These are phyloP conservation scores for Gasteruption jaculator DNA, from an alignment of 2,888 invertebrate genomes.

Conservation along the genomic window DNA sequence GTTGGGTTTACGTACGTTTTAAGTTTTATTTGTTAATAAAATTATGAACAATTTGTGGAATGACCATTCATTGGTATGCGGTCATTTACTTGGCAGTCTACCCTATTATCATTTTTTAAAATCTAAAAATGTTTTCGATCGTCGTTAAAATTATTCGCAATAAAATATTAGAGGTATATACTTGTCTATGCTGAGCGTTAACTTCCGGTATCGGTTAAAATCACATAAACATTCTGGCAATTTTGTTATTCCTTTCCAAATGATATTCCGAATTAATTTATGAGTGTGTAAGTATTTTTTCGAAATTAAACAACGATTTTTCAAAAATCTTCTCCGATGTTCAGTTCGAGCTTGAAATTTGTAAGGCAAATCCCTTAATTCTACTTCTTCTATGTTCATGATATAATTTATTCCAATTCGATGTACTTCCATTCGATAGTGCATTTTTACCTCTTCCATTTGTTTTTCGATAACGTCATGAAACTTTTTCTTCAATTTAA, in stretches of 20 bases:
- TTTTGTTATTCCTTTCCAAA: constrained; percentile 54
- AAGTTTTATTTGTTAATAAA: too few relatives aligned
- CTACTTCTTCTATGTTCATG: constrained; percentile 55
- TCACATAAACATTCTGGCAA: constrained; percentile 58
- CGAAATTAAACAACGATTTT: constrained; percentile 56
- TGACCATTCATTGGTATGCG: too few relatives aligned
- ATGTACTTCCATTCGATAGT: constrained; percentile 46
- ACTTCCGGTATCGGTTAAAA: constrained; percentile 52
- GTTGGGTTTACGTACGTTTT: too few relatives aligned
- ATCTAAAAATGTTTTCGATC: too few relatives aligned
- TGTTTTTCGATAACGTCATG: constrained; percentile 55
- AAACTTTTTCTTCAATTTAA: constrained; percentile 57
- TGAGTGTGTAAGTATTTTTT: constrained; percentile 60
- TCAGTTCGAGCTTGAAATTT: constrained; percentile 62
- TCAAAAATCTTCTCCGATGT: constrained; percentile 59
- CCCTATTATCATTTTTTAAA: too few relatives aligned
- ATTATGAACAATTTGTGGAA: too few relatives aligned
- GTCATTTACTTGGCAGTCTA: too few relatives aligned
- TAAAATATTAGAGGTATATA: constrained; percentile 22
- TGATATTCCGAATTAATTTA: constrained; percentile 61
- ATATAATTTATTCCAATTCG: constrained; percentile 63
- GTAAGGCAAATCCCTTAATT: constrained; percentile 47
- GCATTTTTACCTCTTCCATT: constrained; percentile 53
- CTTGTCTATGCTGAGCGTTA: constrained; percentile 48
- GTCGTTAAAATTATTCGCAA: too few relatives aligned